Conservation (phyloP, 1,140 invertebrate genomes). For the Nymphalis io region DNA sequence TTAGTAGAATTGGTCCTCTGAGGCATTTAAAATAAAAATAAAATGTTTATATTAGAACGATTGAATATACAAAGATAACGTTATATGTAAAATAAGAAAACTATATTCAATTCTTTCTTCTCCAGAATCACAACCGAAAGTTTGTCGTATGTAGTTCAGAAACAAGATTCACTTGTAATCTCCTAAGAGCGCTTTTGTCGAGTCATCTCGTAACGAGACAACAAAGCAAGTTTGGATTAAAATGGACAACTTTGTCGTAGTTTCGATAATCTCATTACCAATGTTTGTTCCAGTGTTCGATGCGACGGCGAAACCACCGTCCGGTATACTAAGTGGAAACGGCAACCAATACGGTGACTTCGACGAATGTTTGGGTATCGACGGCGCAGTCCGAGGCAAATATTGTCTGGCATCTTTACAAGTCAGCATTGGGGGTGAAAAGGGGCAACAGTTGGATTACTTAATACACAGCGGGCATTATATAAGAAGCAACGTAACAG, state of each 20-base stretch:
- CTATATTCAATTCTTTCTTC: background rate
- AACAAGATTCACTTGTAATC: constrained; percentile 45
- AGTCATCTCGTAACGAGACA: constrained; percentile 35
- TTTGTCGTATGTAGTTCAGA: constrained; percentile 32
- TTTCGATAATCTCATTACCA: constrained; percentile 15
- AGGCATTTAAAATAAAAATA: no score
- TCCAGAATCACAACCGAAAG: constrained; percentile 22
- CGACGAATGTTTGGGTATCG: constrained; percentile 81
- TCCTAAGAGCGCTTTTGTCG: constrained; percentile 44
- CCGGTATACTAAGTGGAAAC: constrained; percentile 83
- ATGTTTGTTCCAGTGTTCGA: constrained; percentile 83
- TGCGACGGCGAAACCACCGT: constrained; percentile 82
- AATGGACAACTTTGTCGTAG: constrained; percentile 36
- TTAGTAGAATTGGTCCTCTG: no score
- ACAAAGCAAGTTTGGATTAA: constrained; percentile 39
- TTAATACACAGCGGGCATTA: constrained; percentile 82
- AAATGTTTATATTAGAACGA: no score
- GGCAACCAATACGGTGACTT: constrained; percentile 84
- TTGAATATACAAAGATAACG: no score
- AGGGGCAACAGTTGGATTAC: constrained; percentile 73
- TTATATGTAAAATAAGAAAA: background rate
- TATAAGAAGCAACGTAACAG: constrained; percentile 82
- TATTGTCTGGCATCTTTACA: constrained; percentile 83
- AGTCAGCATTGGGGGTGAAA: constrained; percentile 68
- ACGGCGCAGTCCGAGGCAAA: constrained; percentile 78